Percentiles rank a stretch among this genome's conserved stretches.
Conservation (phyloP, 2,797 vertebrate species). For the Micromesistius poutassou region DNA sequence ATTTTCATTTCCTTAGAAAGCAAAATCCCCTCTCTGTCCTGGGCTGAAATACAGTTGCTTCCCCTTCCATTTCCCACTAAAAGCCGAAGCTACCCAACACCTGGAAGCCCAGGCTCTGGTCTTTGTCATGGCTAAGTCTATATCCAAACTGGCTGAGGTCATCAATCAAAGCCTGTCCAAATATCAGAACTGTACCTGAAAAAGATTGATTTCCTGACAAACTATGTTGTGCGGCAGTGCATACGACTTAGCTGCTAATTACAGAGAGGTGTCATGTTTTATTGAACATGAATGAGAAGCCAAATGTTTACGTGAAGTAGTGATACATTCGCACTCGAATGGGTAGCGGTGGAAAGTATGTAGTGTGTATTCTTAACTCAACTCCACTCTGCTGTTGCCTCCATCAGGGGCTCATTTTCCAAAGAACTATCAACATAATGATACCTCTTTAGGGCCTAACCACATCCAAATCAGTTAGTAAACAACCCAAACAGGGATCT, state of each 20-base stretch:
- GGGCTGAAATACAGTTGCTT: neutral
- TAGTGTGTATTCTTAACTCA: constrained; percentile 58
- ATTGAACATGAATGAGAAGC: constrained; percentile 46
- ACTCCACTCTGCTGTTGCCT: constrained; percentile 58
- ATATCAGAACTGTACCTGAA: constrained; percentile 37
- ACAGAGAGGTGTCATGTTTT: constrained; percentile 29
- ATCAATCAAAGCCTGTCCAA: constrained; percentile 24
- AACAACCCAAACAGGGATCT: constrained; percentile 78
- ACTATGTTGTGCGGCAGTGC: constrained; percentile 20
- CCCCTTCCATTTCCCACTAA: neutral
- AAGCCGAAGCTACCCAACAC: constrained; percentile 14
- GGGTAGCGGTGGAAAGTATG: constrained; percentile 46
- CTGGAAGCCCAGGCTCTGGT: constrained; percentile 23
- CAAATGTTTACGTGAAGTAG: constrained; percentile 50
- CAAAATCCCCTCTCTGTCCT: neutral
- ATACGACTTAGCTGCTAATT: constrained; percentile 25
- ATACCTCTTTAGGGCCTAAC: constrained; percentile 77
- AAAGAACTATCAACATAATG: constrained; percentile 75
- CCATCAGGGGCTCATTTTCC: constrained; percentile 75
- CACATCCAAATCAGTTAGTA: constrained; percentile 80
- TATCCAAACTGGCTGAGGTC: constrained; percentile 22
- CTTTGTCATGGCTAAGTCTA: constrained; percentile 9
- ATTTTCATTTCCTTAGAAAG: neutral
- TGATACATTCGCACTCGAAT: constrained; percentile 52
- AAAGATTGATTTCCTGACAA: constrained; percentile 32